Conservation (phyloP, 1,140 invertebrate genomes). For the Doryteuthis pealeii region DNA sequence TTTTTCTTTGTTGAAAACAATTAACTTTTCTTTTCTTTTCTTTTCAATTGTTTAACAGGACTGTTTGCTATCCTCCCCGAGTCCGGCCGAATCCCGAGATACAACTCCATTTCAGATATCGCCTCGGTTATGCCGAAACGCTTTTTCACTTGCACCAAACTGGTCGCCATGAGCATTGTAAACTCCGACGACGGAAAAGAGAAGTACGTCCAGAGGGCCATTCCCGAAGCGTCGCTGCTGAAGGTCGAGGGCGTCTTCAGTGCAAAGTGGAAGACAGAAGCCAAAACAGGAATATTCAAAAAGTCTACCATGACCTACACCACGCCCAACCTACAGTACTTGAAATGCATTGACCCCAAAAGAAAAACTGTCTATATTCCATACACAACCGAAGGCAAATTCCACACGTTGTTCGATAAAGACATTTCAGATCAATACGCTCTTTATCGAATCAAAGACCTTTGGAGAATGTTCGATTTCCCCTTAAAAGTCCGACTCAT, state of each 20-base stretch:
- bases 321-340: conserved; percentile 41
- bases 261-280: conserved; percentile 47
- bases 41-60: conserved; percentile 40
- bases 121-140: conserved; percentile 39
- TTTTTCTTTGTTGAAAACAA: no score
- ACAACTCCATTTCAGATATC: conserved; percentile 41
- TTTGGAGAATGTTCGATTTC: conserved; percentile 37
- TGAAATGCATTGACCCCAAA: conserved; percentile 45
- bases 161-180: conserved; percentile 39
- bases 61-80: conserved; percentile 47
- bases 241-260: conserved; percentile 36
- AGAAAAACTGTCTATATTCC: conserved; percentile 42
- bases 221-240: conserved; percentile 40
- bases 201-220: conserved; percentile 42
- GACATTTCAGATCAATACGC: conserved; percentile 32
- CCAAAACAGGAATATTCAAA: conserved; percentile 40
- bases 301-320: conserved; percentile 42
- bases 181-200: not conserved
- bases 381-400: conserved; percentile 41
- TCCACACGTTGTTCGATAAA: conserved; percentile 46
- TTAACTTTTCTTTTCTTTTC: not conserved
- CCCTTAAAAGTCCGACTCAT: conserved; percentile 47
- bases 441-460: conserved; percentile 49
- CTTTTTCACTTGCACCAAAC: conserved; percentile 47
- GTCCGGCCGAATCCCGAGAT: conserved; percentile 37